Percentiles rank a stretch among this genome's conserved stretches.
Evolutionary conservation across 2,113 vertebrate genomes (phyloP).

Genomic region (Gasterosteus nipponicus): DNA sequence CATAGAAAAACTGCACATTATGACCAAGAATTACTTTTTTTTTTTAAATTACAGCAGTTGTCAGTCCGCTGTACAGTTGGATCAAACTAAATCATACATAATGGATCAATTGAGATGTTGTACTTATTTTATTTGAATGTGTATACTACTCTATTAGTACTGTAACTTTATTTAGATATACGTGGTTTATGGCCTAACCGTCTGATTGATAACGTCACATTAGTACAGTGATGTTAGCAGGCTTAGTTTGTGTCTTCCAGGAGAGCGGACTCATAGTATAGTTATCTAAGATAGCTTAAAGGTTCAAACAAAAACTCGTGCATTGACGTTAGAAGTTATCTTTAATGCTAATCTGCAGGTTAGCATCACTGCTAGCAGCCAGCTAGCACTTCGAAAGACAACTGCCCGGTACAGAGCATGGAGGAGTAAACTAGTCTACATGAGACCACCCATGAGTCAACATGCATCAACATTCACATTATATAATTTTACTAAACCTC

Average conservation of each 20-base stretch:
- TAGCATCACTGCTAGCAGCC: slow-evolving; percentile 26
- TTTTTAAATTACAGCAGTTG: not conserved
- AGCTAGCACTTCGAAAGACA: slow-evolving; percentile 5
- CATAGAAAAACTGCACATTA: not conserved
- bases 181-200: not conserved
- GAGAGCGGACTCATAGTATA: no score
- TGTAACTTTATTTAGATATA: not conserved
- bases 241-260: no score
- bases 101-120: not conserved
- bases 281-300: no score
- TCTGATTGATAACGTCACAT: no score
- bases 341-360: not conserved
- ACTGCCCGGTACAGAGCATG: no score
- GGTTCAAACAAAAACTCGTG: not conserved
- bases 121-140: not conserved
- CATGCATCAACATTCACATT: not conserved
- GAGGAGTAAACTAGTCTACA: not conserved
- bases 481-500: not conserved
- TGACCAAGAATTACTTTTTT: not conserved
- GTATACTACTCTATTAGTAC: not conserved
- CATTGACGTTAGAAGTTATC: not conserved
- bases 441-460: slow-evolving; percentile 1
- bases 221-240: no score
- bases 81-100: no score
- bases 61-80: not conserved